These are phyloP conservation scores for Neostethus bicornis DNA, from an alignment of 2,797 vertebrate genomes.

Conservation along the genomic window DNA sequence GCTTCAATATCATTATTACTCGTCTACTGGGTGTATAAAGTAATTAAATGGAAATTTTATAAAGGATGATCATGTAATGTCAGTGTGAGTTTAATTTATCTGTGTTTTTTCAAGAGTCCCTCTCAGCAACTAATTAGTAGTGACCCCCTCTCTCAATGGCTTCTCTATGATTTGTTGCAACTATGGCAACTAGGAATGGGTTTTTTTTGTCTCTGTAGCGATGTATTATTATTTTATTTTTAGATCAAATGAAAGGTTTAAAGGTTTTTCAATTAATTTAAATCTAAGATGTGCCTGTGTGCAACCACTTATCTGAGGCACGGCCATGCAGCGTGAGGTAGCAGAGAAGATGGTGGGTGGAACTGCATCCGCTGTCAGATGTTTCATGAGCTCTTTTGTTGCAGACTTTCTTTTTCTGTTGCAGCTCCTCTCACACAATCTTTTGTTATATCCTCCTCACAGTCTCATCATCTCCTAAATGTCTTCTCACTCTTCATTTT, in stretches of 20 bases:
- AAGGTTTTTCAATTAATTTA: slow-evolving; percentile 12
- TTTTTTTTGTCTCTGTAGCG: neutral
- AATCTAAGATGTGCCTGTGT: slow-evolving; percentile 1
- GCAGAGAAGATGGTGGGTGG: slow-evolving; percentile 54
- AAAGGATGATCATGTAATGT: slow-evolving; percentile 5
- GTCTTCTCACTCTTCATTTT: slow-evolving; percentile 21
- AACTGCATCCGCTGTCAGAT: slow-evolving; percentile 44
- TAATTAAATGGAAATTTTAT: slow-evolving; percentile 10
- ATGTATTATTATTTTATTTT: neutral
- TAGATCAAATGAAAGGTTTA: slow-evolving; percentile 12
- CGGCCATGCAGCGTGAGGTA: slow-evolving; percentile 30
- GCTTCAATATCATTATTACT: slow-evolving; percentile 10
- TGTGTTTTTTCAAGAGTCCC: slow-evolving; percentile 11
- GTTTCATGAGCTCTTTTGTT: slow-evolving; percentile 30
- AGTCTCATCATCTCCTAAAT: slow-evolving; percentile 8
- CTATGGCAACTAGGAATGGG: slow-evolving; percentile 5
- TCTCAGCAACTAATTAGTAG: slow-evolving; percentile 26
- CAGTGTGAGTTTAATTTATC: slow-evolving; percentile 21
- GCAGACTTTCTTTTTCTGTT: slow-evolving; percentile 40
- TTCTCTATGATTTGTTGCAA: slow-evolving; percentile 12
- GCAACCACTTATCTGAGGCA: neutral
- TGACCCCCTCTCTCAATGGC: slow-evolving; percentile 1
- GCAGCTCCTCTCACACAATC: slow-evolving; percentile 19
- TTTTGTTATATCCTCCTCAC: slow-evolving; percentile 43
- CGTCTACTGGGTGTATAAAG: slow-evolving; percentile 8